Conservation (phyloP, 2,888 invertebrate genomes). For the Apamea epomidion region DNA sequence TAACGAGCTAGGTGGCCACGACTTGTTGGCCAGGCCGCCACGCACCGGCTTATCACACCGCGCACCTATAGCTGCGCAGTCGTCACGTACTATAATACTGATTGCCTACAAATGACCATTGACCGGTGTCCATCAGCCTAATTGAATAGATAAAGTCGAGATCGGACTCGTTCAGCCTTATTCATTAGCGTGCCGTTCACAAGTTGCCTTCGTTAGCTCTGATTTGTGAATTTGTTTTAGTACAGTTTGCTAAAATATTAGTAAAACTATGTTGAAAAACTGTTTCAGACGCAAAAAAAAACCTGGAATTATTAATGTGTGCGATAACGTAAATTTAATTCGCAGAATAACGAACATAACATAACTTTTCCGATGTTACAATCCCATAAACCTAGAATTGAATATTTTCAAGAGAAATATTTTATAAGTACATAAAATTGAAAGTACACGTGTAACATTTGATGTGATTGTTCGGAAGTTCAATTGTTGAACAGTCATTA, state of each 20-base stretch:
- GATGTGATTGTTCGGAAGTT: constrained; percentile 43
- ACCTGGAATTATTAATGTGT: neutral
- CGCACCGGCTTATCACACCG: constrained; percentile 54
- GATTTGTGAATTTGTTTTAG: constrained; percentile 54
- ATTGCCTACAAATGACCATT: constrained; percentile 55
- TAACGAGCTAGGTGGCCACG: constrained; percentile 80
- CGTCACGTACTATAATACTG: constrained; percentile 54
- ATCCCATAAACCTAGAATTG: neutral
- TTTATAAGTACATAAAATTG: constrained; percentile 18
- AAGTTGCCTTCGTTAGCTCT: constrained; percentile 47
- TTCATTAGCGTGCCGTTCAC: constrained; percentile 53
- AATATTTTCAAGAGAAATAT: neutral
- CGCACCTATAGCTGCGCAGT: constrained; percentile 44
- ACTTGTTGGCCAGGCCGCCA: constrained; percentile 65
- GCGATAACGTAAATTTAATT: neutral
- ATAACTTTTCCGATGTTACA: neutral
- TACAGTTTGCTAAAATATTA: constrained; percentile 18
- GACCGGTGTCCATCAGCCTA: constrained; percentile 59
- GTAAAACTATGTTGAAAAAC: constrained; percentile 8
- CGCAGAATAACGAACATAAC: neutral
- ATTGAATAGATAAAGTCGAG: constrained; percentile 64
- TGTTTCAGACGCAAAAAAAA: neutral
- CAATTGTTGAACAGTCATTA: constrained; percentile 48
- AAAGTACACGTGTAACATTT: constrained; percentile 13
- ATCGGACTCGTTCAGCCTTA: constrained; percentile 46